Evolutionary conservation across 2,888 invertebrate genomes (phyloP), one percentile per base, ranked within the genome.

Genomic region (Epistrophe eligans): DNA sequence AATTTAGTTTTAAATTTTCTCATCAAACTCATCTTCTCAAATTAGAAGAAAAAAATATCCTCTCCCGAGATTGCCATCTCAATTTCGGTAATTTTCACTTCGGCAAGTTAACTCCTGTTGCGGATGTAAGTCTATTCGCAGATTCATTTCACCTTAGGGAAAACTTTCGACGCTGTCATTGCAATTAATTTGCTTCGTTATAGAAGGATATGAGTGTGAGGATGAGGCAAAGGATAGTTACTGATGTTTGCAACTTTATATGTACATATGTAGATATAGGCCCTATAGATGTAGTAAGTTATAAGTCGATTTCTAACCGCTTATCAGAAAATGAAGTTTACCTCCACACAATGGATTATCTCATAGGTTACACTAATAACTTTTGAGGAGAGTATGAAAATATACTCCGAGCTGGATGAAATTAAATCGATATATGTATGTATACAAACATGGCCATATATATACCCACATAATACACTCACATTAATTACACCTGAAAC

Each of bases 401-500:
- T 40, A 19, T 40, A 40, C 40, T 43, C 43, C 40, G 5, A 55
- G 66, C 28, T 57, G 60, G n/a, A 8, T 73, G 19, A 38, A 70
- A 45, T 82, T 60, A 77, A 79, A 83, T 87, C 83, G 83, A 87
- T 87, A 84, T 77, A 40, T 0, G 8, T 32, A 32, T 32, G 35
- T 7, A 35, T 5, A 45, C 2, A 24, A 50, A 19, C 35, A 17
- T 60, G n/a, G n/a, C n/a, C n/a, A 9, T 9, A 35, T 35, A 35
- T 24, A 24, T 24, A 24, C 24, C 24, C 35, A 19, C 58, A 71
- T 72, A 79, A 83, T 83, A 79, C 67, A 79, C 79, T 87, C 83
- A 66, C 77, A 87, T 87, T 87, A 87, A 87, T 87, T 87, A 87
- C 83, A 83, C 83, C 87, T 87, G 83, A 83, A 83, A 87, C 87